These are phyloP conservation scores for Cheirogaleus major DNA, from an alignment of 2,797 vertebrate genomes.

Conservation along the genomic window DNA sequence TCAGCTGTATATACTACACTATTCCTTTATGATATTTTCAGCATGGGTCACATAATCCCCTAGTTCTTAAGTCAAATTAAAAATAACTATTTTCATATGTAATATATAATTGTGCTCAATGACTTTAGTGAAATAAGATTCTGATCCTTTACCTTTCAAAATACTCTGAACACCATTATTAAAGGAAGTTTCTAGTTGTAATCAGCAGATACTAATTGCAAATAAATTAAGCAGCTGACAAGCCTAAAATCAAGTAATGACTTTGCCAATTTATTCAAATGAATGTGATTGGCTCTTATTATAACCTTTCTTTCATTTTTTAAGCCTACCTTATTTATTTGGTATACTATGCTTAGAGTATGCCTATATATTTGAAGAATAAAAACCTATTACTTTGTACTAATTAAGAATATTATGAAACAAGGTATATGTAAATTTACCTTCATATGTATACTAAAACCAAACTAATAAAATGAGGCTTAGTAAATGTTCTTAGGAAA, in stretches of 20 bases:
- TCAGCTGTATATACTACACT: not conserved
- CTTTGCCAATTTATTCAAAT: conserved; percentile 43
- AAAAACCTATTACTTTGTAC: not conserved
- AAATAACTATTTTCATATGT: conserved; percentile 50
- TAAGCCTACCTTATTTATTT: not conserved
- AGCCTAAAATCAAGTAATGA: conserved; percentile 12
- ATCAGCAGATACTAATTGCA: conserved; percentile 14
- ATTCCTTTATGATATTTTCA: conserved; percentile 46
- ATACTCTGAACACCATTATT: conserved; percentile 36
- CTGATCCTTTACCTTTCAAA: conserved; percentile 46
- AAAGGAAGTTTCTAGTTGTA: conserved; percentile 19
- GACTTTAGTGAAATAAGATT: conserved; percentile 36
- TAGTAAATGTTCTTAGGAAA: not conserved
- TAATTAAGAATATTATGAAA: conserved; percentile 45
- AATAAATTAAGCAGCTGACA: not conserved
- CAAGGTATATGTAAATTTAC: not conserved
- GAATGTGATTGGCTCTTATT: not conserved
- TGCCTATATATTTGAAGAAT: not conserved
- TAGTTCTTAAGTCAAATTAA: conserved; percentile 23
- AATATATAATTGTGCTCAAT: conserved; percentile 27
- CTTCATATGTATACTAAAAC: conserved; percentile 17
- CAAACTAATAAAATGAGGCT: not conserved
- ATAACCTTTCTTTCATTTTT: not conserved
- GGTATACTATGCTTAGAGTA: not conserved
- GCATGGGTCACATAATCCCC: not conserved